Percentiles rank a stretch among this genome's conserved stretches.
These are phyloP conservation scores for Etia nguti DNA, from an alignment of 2,113 vertebrate species.

Conservation along the genomic window DNA sequence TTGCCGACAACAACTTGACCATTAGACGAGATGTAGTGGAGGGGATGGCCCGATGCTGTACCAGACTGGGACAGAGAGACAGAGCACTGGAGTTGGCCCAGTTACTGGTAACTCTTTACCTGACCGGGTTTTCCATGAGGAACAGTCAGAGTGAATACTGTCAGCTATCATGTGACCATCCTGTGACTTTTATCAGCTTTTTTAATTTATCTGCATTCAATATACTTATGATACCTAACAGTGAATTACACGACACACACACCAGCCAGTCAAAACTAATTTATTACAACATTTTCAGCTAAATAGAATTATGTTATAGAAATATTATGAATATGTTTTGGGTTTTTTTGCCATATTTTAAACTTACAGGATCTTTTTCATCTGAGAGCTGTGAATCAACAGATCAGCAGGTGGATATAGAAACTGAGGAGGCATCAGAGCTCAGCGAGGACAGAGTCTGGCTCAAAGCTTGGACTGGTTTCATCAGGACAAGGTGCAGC, in stretches of 20 bases:
- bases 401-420: not conserved
- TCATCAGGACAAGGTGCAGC: constrained; percentile 77
- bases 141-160: not conserved
- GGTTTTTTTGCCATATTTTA: not conserved
- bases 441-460: not conserved
- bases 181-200: too few relatives aligned
- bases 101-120: constrained; percentile 74
- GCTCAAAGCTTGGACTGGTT: constrained; percentile 79
- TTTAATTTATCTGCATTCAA: not conserved
- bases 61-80: constrained; percentile 71
- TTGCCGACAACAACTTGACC: not conserved
- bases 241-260: accelerated
- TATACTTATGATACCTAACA: not conserved
- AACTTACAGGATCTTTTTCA: not conserved
- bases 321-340: not conserved
- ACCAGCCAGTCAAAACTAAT: not conserved
- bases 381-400: not conserved
- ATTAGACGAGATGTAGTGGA: not conserved
- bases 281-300: not conserved
- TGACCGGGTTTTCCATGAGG: not conserved
- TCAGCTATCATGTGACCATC: too few relatives aligned
- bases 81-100: constrained; percentile 77
- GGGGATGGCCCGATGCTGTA: constrained; percentile 75
- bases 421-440: not conserved
- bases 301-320: not conserved